A percentile compares a stretch with the other conserved stretches of the same genome.
These are phyloP conservation scores for Acrossocheilus fasciatus DNA, from an alignment of 2,797 vertebrate species.

Conservation along the genomic window DNA sequence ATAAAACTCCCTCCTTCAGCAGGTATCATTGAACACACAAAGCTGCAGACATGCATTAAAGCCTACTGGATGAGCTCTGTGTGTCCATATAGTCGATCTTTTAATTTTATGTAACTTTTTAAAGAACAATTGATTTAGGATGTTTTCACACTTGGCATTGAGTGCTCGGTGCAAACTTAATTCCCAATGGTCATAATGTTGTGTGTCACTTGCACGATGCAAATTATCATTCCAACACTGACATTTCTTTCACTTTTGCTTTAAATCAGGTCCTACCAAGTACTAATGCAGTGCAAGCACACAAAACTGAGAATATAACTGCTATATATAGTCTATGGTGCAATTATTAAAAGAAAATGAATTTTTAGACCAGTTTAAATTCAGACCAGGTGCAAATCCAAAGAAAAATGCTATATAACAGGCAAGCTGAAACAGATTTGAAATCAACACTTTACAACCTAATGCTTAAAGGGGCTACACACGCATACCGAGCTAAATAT, in stretches of 20 bases:
- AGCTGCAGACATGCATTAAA: not conserved
- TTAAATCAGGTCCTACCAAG: not conserved
- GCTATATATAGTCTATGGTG: not conserved
- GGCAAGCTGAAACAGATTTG: slow-evolving; percentile 11
- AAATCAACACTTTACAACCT: not conserved
- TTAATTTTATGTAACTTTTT: not conserved
- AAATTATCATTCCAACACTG: not conserved
- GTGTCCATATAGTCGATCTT: not conserved
- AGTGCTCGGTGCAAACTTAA: not conserved
- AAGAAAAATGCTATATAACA: not conserved
- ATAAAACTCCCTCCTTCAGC: not conserved
- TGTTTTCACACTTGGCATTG: not conserved
- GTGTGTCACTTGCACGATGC: not conserved
- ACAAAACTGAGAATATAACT: not conserved
- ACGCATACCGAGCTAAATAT: not conserved
- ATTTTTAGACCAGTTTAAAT: not conserved
- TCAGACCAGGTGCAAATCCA: not conserved
- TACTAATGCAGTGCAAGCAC: not conserved
- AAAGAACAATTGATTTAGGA: not conserved
- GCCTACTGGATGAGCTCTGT: not conserved
- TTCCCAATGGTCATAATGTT: too few species aligned
- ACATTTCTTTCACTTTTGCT: slow-evolving; percentile 11
- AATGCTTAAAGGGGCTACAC: not conserved
- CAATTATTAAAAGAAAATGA: not conserved
- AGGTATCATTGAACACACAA: not conserved